Base-by-base conservation (phyloP, 2,797 vertebrate genomes). In the Chaetodon trifasciatus region DNA sequence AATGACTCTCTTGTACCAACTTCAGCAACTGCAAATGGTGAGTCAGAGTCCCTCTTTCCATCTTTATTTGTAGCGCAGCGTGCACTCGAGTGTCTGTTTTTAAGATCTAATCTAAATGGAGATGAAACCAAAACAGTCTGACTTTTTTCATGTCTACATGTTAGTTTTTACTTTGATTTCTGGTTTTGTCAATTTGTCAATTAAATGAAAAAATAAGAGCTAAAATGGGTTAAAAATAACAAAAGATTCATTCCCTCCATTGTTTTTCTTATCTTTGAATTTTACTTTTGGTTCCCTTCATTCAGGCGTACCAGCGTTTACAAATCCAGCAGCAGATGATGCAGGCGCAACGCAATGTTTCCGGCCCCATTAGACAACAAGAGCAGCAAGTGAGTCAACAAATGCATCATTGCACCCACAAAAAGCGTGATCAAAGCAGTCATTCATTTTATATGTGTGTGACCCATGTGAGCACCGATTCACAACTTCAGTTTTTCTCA, bases 311-410 rank as follows among this genome's bases (percentile, higher is more conserved):
- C 97, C 98, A 99, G 96, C 98, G 98, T 98, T 98, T 99, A 98
- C 98, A 99, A 94, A 98, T 99, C 97, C 98, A 99, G 97, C 98
- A 99, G 96, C 98, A 99, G 96, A 98, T 99, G 98, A 96, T 99
- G 97, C 98, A 99, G 97, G 97, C 97, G 95, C 98, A 99, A 95
- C 98, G 98, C 91, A 99, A 97, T 76, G 97, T 98, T 94, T 99
- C 98, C 89, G 98, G 98, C 94, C 97, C 98, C 94, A 97, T 99
- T 96, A 97, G 98, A 96, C 98, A 99, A 95, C 98, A 99, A 97
- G 98, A 99, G 96, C 98, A 99, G 97, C 98, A 99, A 98, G 98
- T 99, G 95, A 90, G 97, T 96, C 44, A 28, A 4, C 39, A 53
- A 49, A 42, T 10, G 37, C 55, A 13, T 55, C 44, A 24, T 40